phyloP scores from a whole-genome alignment of 2,797 vertebrate genomes.

The Florisuga fusca region DNA sequence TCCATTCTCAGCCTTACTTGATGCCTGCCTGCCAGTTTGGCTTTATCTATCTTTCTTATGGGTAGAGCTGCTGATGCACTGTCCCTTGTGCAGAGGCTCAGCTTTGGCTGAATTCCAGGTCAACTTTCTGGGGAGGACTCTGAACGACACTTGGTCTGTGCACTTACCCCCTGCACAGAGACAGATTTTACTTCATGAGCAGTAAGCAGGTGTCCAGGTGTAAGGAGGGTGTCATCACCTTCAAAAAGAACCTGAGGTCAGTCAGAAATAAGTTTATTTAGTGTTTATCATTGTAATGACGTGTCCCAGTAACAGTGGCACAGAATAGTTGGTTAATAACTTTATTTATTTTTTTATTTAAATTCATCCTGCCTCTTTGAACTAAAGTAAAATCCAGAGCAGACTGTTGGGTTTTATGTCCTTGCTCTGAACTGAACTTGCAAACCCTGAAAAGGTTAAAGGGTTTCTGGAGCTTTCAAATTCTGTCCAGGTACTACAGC shows the following conservation, averaged over 20 bases:
- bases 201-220: background rate
- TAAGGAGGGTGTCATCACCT: background rate
- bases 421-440: background rate
- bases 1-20: background rate
- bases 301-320: background rate
- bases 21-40: background rate
- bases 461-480: background rate
- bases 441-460: background rate
- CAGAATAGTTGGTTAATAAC: background rate
- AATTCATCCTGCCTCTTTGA: background rate
- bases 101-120: background rate
- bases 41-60: background rate
- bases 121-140: background rate
- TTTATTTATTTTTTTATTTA: background rate
- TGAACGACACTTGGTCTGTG: background rate
- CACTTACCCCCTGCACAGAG: background rate
- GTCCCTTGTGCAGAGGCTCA: background rate
- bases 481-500: background rate
- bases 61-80: background rate
- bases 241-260: background rate
- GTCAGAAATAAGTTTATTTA: background rate
- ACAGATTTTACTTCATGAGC: background rate
- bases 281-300: background rate
- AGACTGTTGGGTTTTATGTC: background rate
- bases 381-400: background rate